Evolutionary conservation across 2,113 vertebrate species (phyloP), one percentile per base, ranked within the genome.

Genomic region (Pollimyrus isidori): DNA sequence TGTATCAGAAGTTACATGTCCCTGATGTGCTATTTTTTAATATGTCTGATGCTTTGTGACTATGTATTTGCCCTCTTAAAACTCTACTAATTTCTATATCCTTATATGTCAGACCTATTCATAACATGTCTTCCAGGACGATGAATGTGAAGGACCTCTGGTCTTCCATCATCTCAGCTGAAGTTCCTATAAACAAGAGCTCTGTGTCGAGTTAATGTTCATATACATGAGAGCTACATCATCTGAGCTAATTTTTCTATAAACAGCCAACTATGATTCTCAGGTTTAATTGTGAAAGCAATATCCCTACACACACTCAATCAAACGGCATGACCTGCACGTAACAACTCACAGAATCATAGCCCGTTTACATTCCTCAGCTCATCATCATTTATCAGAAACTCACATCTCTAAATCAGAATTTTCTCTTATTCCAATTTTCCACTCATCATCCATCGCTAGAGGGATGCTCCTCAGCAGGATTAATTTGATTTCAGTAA

Each of bases 211-310:
- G 46, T 52, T 86, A 35, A 87, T 17, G 26, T 87, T 56, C 35
- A 7, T 7, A 35, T 56, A 56, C 48, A 35, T 26, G 30, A 7
- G 26, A n/a, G 49, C 49, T 53, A 23, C 11, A 19, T 52, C 85
- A 15, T 52, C 85, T 86, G 85, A 86, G n/a, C 48, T 87, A 50
- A 50, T 86, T n/a, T 87, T 87, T 53, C 4, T 35, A 30, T 87
- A 52, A 17, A 56, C 50, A 56, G 48, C 48, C 48, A 1, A 23
- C 84, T 86, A 26, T 4, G 49, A 86, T 35, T 86, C 48, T 35
- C 45, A 30, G 46, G 23, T 86, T 48, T 52, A 50, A 50, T 35
- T 86, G n/a, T 86, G 48, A 86, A 86, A 52, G 49, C 10, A 86
- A 52, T 35, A 52, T 52, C 39, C 49, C 26, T 10, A 45, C 23